Percentiles rank a stretch among this genome's conserved stretches.
Conservation (phyloP, 1,140 invertebrate genomes). For the Leptestheria dahalacensis region DNA sequence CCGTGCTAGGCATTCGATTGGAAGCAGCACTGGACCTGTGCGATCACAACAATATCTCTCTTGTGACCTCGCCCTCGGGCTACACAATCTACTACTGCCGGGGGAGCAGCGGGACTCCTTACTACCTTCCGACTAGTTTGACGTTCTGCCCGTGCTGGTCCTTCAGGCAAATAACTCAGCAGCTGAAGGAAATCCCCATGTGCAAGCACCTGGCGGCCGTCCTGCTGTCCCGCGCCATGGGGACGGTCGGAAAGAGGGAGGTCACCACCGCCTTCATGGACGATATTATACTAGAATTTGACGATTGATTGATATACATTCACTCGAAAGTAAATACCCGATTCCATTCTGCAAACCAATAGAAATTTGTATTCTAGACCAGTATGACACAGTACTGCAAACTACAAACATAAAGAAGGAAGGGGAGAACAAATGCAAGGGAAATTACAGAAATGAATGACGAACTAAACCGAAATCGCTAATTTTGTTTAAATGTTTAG, state of each 20-base stretch:
- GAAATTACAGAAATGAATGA: too few relatives aligned
- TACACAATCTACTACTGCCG: slow-evolving; percentile 1
- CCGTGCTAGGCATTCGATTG: not conserved
- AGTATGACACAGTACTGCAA: not conserved
- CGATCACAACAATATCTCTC: not conserved
- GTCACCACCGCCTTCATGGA: slow-evolving; percentile 5
- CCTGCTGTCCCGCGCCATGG: slow-evolving; percentile 1
- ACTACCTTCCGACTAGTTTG: not conserved
- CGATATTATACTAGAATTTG: slow-evolving; percentile 8
- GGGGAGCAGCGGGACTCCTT: slow-evolving; percentile 9
- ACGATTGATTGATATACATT: not conserved
- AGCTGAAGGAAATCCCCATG: too few relatives aligned
- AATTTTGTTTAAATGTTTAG: too few relatives aligned
- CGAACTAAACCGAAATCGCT: too few relatives aligned
- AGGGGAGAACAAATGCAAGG: too few relatives aligned
- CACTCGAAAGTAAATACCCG: not conserved
- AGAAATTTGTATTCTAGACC: not conserved
- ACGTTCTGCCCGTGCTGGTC: slow-evolving; percentile 4
- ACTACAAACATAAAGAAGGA: not conserved
- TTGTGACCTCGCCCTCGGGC: not conserved
- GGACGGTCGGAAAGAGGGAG: not conserved
- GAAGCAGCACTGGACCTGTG: not conserved
- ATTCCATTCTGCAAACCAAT: not conserved
- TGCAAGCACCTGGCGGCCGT: slow-evolving; percentile 11
- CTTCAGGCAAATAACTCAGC: not conserved